Conservation (phyloP, 2,888 invertebrate genomes). For the Eupithecia pulchellata region DNA sequence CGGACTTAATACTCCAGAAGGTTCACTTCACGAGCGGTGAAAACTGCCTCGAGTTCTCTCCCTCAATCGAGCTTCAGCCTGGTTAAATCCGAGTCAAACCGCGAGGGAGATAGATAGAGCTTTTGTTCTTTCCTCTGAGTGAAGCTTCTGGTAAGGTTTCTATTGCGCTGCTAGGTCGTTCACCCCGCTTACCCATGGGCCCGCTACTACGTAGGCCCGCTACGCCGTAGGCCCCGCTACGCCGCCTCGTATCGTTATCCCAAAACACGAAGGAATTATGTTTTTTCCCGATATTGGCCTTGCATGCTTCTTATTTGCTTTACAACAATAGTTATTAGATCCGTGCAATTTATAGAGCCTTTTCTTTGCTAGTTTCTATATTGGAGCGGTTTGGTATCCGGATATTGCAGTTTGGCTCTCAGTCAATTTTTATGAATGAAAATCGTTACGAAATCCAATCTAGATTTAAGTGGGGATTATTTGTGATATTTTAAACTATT, state of each 20-base stretch:
- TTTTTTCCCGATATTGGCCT: conserved; percentile 56
- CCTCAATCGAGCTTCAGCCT: conserved; percentile 6
- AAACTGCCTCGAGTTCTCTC: not conserved
- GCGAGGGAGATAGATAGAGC: conserved; percentile 6
- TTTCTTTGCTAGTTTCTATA: conserved; percentile 41
- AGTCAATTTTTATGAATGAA: conserved; percentile 32
- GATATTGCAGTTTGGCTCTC: conserved; percentile 22
- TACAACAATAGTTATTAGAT: conserved; percentile 55
- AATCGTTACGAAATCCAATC: conserved; percentile 10
- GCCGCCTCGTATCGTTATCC: conserved; percentile 45
- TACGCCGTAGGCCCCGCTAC: conserved; percentile 35
- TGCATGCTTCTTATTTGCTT: conserved; percentile 56
- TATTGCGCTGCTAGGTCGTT: conserved; percentile 63
- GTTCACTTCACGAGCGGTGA: conserved; percentile 5
- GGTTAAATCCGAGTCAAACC: conserved; percentile 3
- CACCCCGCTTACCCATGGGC: conserved; percentile 64
- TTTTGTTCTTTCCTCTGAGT: not conserved
- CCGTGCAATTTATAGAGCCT: conserved; percentile 38
- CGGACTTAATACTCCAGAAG: conserved; percentile 10
- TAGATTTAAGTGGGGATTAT: conserved; percentile 4
- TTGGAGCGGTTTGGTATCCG: conserved; percentile 20
- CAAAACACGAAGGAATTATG: conserved; percentile 57
- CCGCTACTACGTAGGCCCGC: conserved; percentile 61
- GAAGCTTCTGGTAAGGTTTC: conserved; percentile 7
- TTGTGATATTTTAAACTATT: not conserved